Conservation (phyloP, 2,888 invertebrate species). For the Dilophus febrilis region DNA sequence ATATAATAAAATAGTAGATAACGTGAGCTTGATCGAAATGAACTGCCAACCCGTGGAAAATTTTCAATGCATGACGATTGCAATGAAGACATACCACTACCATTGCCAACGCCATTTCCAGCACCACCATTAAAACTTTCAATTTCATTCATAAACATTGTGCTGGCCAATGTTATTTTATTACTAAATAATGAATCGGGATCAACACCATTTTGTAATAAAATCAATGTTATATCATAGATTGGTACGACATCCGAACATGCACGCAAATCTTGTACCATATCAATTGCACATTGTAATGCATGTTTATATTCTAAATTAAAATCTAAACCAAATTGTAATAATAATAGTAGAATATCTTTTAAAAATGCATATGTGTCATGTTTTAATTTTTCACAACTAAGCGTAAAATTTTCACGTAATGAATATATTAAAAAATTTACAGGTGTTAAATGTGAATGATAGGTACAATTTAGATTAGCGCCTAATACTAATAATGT, state of each 20-base stretch:
- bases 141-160: slow-evolving; percentile 29
- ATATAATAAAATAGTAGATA: slow-evolving; percentile 53
- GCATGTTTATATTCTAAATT: slow-evolving; percentile 50
- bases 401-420: slow-evolving; percentile 50
- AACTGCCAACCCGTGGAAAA: slow-evolving; percentile 29
- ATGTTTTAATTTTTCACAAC: slow-evolving; percentile 46
- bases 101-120: background rate
- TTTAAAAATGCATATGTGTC: slow-evolving; percentile 53
- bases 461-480: slow-evolving; percentile 53
- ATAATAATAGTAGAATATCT: slow-evolving; percentile 42
- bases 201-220: slow-evolving; percentile 58
- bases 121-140: slow-evolving; percentile 18
- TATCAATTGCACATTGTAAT: slow-evolving; percentile 48
- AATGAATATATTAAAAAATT: slow-evolving; percentile 54
- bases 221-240: slow-evolving; percentile 48
- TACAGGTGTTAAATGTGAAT: slow-evolving; percentile 48
- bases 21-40: slow-evolving; percentile 31
- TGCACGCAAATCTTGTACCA: slow-evolving; percentile 49
- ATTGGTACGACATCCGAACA: slow-evolving; percentile 48
- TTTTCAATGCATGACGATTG: too few relatives aligned
- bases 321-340: slow-evolving; percentile 51
- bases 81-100: slow-evolving; percentile 1
- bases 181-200: slow-evolving; percentile 39
- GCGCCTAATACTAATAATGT: slow-evolving; percentile 52
- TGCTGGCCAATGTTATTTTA: slow-evolving; percentile 26